Conservation (phyloP, 2,888 invertebrate genomes). For the Leptinotarsa tumamoca region DNA sequence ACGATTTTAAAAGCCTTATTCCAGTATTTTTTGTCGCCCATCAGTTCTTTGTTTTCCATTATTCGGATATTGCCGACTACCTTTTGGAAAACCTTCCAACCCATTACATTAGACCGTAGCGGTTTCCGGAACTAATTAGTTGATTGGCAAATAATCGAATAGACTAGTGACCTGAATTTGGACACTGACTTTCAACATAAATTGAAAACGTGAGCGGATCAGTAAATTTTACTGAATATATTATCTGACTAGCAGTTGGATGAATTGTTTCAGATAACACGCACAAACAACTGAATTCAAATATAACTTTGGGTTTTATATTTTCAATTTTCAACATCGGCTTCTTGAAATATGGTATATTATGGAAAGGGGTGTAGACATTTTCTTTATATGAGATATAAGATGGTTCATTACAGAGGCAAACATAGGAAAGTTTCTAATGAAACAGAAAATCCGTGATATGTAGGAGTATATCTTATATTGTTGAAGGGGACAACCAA, state of each 20-base stretch:
- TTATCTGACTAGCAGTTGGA: not conserved
- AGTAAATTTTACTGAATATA: not conserved
- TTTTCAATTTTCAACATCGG: no score
- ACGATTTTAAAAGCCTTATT: slow-evolving; percentile 26
- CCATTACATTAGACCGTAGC: slow-evolving; percentile 32
- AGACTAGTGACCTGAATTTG: slow-evolving; percentile 20
- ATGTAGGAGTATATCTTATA: no score
- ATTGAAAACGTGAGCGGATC: not conserved
- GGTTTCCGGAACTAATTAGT: slow-evolving; percentile 32
- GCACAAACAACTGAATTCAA: not conserved
- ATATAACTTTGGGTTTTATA: no score
- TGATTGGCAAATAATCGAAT: slow-evolving; percentile 35
- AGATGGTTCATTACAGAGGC: no score
- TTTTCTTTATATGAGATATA: no score
- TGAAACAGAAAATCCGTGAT: no score
- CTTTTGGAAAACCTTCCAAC: slow-evolving; percentile 32
- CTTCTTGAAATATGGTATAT: no score
- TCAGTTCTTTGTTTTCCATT: slow-evolving; percentile 28
- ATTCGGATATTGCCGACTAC: slow-evolving; percentile 32
- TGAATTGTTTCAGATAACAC: not conserved
- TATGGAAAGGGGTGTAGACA: no score
- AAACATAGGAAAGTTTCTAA: no score
- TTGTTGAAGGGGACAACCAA: no score
- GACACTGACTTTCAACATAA: slow-evolving; percentile 3
- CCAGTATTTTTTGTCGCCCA: slow-evolving; percentile 29